A percentile compares a stretch with the other conserved stretches of the same genome.
Evolutionary conservation across 2,113 vertebrate genomes (phyloP).

Genomic region (Nipponia nippon): DNA sequence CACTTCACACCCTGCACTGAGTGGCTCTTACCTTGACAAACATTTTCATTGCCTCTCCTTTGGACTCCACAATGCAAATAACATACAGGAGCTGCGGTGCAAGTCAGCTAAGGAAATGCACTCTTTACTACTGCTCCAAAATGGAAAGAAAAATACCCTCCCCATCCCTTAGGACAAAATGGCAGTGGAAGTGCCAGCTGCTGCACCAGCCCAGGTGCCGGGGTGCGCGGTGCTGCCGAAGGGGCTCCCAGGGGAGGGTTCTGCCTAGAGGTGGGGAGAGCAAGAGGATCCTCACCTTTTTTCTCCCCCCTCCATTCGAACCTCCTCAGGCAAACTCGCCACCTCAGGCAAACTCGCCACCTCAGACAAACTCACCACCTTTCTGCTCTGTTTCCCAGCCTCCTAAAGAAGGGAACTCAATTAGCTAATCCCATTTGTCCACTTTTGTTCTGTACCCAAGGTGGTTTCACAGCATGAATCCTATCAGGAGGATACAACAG

Average conservation of each 20-base stretch:
- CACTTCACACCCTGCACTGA: background rate
- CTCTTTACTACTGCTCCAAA: background rate
- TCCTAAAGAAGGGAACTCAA: background rate
- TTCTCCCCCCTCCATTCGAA: background rate
- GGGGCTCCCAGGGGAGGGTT: background rate
- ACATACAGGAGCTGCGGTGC: rapidly evolving
- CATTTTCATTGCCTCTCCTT: background rate
- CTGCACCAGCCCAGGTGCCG: rapidly evolving
- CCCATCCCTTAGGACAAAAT: background rate
- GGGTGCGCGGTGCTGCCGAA: rapidly evolving
- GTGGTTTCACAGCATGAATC: background rate
- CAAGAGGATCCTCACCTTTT: rapidly evolving
- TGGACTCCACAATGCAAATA: background rate
- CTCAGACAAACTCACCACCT: rapidly evolving
- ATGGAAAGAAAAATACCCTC: background rate
- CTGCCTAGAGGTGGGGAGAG: background rate
- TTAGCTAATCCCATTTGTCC: background rate
- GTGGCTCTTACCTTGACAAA: background rate
- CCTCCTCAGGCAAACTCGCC: background rate
- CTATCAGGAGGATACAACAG: background rate
- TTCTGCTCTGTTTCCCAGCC: background rate
- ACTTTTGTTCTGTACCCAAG: background rate
- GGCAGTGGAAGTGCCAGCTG: background rate
- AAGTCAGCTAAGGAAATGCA: background rate
- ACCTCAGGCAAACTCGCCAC: rapidly evolving